Base-by-base conservation (phyloP, 2,113 vertebrate species). In the Petaurus breviceps region DNA sequence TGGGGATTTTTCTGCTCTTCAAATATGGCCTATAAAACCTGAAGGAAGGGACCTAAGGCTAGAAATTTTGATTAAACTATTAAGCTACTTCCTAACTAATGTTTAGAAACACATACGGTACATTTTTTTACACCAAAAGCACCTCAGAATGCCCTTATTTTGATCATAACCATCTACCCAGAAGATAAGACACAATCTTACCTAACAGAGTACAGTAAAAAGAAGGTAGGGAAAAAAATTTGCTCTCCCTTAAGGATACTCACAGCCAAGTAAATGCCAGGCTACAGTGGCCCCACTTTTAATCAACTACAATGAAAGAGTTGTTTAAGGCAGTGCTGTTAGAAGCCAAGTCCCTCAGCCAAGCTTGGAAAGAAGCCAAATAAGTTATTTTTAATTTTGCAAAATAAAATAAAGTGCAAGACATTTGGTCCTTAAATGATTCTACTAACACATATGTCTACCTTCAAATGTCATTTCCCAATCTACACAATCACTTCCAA, bases 381-480 rank as follows among this genome's bases (percentile, higher is more conserved):
- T 92, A 90, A 95, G 61, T 94, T 94, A 93, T 94, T 97, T 97
- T 96, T 94, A 96, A 97, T 94, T 96, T 96, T 91, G 95, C 14
- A 97, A 96, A 92, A 96, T 89, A 89, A 96, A 96, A 95, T 95
- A 91, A 96, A 91, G 94, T 89, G 90, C 0, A 0, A 95, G 57
- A 94, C 94, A 95, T 96, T 97, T 95, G 97, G 68, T 90, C 95
- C 94, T 51, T 92, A 0, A 51, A 93, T 0, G 46, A 91, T 93
- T 96, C 94, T 96, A 92, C 98, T 97, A 96, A 97, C 93, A 92
- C 46, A 92, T 91, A 94, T 43, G 84, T 24, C 12, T 91, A 93
- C 51, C 89, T 95, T 68, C 93, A 54, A 47, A 91, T 91, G 53
- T 22, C 47, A 51, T 95, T 97, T 51, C 93, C 94, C 94, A 92